Conservation (phyloP, 2,797 vertebrate species). For the Lemur catta region DNA sequence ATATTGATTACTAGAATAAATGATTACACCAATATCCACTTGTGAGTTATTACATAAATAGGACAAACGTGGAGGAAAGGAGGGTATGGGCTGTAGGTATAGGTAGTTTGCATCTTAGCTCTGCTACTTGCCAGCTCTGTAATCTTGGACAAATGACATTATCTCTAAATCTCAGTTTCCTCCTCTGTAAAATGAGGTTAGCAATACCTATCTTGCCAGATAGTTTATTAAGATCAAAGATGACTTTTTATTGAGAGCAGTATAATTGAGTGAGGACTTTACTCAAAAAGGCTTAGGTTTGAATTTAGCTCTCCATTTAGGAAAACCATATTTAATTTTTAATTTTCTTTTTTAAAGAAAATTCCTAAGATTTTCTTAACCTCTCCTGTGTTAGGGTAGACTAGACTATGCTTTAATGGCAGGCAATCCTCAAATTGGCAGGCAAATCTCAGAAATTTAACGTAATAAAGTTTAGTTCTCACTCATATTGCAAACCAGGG, state of each 20-base stretch:
- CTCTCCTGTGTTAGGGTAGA: neutral
- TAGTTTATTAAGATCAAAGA: neutral
- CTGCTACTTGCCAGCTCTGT: neutral
- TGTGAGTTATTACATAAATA: neutral
- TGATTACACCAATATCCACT: neutral
- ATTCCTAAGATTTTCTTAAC: neutral
- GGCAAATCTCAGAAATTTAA: neutral
- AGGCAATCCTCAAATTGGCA: neutral
- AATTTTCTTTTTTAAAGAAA: neutral
- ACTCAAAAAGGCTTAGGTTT: neutral
- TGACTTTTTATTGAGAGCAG: neutral
- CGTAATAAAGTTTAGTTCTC: neutral
- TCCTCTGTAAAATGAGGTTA: neutral
- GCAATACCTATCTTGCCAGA: neutral
- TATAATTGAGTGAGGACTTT: neutral
- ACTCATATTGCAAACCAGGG: neutral
- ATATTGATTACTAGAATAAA: neutral
- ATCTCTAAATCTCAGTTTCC: neutral
- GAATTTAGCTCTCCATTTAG: neutral
- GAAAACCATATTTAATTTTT: neutral
- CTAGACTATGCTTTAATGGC: neutral
- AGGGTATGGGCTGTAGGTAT: neutral
- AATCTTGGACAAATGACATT: neutral
- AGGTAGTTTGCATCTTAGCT: neutral
- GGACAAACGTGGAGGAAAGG: neutral